A percentile compares a stretch with the other conserved stretches of the same genome.
These are phyloP conservation scores for Bombus fervidus DNA, from an alignment of 1,140 invertebrate species.

Conservation along the genomic window DNA sequence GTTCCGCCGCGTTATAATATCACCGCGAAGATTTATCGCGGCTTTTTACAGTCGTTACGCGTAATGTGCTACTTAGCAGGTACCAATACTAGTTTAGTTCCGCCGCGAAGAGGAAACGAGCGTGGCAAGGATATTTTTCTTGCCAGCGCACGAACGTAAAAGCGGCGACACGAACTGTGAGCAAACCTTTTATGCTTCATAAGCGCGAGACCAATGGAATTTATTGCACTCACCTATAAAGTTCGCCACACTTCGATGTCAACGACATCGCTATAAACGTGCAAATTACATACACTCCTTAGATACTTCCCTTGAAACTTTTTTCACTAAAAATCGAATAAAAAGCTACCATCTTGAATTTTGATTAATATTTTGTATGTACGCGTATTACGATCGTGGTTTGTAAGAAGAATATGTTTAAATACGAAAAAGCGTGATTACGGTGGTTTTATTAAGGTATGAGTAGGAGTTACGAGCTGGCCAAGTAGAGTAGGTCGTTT, in stretches of 20 bases:
- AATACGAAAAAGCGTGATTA: background rate
- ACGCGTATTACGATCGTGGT: background rate
- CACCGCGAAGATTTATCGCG: slow-evolving; percentile 16
- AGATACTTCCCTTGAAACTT: background rate
- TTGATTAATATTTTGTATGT: background rate
- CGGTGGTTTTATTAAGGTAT: background rate
- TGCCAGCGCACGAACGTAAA: slow-evolving; percentile 15
- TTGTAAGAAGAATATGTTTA: background rate
- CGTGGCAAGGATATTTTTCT: slow-evolving; percentile 22
- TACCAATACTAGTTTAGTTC: slow-evolving; percentile 35
- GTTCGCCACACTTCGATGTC: background rate
- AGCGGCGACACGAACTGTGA: background rate
- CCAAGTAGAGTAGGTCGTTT: background rate
- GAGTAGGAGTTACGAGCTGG: background rate
- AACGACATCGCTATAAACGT: background rate
- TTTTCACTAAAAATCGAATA: background rate
- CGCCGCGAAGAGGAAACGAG: background rate
- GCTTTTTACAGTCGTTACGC: slow-evolving; percentile 16
- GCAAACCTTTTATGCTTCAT: slow-evolving; percentile 39
- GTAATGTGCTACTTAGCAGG: slow-evolving; percentile 44
- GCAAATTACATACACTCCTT: background rate
- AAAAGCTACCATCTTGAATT: background rate
- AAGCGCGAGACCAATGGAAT: slow-evolving; percentile 12
- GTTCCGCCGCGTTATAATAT: slow-evolving; percentile 3
- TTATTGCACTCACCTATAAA: slow-evolving; percentile 3